phyloP scores from a whole-genome alignment of 2,888 invertebrate species.

The Parnassius apollo region DNA sequence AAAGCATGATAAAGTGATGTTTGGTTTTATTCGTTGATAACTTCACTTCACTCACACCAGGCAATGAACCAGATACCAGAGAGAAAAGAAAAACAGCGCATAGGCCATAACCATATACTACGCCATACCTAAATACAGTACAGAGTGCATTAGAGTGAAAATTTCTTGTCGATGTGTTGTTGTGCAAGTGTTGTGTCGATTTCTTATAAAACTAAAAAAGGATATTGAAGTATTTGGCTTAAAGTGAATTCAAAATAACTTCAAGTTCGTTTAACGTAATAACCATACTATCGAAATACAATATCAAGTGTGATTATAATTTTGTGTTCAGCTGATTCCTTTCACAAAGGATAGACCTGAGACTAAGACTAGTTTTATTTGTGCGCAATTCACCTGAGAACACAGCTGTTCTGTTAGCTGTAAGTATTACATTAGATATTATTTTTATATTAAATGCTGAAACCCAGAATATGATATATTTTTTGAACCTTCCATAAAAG shows the following conservation, averaged over 20 bases:
- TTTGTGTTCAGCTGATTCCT: conserved; percentile 48
- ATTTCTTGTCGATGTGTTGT: conserved; percentile 47
- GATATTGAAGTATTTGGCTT: conserved; percentile 49
- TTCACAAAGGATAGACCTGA: conserved; percentile 68
- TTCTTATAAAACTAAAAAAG: conserved; percentile 39
- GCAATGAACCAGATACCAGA: conserved; percentile 39
- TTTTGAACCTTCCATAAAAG: conserved; percentile 2
- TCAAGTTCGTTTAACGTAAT: conserved; percentile 15
- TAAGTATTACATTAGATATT: conserved; percentile 41
- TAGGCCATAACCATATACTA: no score
- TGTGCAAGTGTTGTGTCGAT: conserved; percentile 43
- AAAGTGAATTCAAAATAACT: conserved; percentile 20
- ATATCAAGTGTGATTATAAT: conserved; percentile 32
- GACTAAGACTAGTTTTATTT: conserved; percentile 41
- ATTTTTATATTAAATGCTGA: background rate
- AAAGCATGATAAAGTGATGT: conserved; percentile 46
- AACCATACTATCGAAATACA: conserved; percentile 15
- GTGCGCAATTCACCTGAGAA: conserved; percentile 48
- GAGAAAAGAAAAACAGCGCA: conserved; percentile 40
- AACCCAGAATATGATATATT: background rate
- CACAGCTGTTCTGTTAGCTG: conserved; percentile 39
- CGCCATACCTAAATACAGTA: background rate
- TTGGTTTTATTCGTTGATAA: conserved; percentile 52
- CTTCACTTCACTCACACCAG: conserved; percentile 58
- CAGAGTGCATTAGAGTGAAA: conserved; percentile 37